phyloP scores from a whole-genome alignment of 2,113 vertebrate species.

The Dendropsophus ebraccatus region DNA sequence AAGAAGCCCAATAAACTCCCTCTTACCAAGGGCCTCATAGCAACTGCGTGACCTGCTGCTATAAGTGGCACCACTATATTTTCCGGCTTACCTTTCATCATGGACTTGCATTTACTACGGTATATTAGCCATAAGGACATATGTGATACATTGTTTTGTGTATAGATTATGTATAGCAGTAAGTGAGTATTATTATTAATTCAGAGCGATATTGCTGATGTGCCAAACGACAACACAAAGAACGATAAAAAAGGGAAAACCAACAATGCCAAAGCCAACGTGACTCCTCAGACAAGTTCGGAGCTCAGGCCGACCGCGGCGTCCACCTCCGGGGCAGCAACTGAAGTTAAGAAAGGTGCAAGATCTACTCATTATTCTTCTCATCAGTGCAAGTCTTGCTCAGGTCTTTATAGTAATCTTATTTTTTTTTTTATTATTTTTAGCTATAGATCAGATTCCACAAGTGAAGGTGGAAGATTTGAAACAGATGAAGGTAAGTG shows the following conservation, averaged over 20 bases:
- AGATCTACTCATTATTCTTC: not conserved
- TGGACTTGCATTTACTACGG: not conserved
- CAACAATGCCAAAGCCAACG: constrained; percentile 86
- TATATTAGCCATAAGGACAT: not conserved
- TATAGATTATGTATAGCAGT: not conserved
- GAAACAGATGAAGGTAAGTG: constrained; percentile 95
- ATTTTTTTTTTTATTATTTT: constrained; percentile 54
- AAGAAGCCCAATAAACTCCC: too few species aligned
- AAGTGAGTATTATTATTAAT: constrained; percentile 59
- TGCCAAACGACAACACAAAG: constrained; percentile 93
- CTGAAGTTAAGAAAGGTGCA: constrained; percentile 86
- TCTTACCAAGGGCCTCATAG: too few species aligned
- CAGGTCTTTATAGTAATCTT: not conserved
- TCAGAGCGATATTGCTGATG: constrained; percentile 96
- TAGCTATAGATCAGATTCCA: constrained; percentile 87
- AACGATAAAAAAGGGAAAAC: constrained; percentile 94
- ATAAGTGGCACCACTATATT: too few species aligned
- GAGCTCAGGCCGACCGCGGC: constrained; percentile 84
- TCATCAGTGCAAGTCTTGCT: not conserved
- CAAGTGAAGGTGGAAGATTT: constrained; percentile 96
- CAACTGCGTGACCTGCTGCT: too few species aligned
- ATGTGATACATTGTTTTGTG: not conserved
- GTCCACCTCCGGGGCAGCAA: constrained; percentile 73
- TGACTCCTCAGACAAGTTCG: constrained; percentile 90
- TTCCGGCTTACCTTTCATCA: too few species aligned